Percentiles rank a stretch among this genome's conserved stretches.
Conservation (phyloP, 1,140 invertebrate species). For the Globodera rostochiensis region DNA sequence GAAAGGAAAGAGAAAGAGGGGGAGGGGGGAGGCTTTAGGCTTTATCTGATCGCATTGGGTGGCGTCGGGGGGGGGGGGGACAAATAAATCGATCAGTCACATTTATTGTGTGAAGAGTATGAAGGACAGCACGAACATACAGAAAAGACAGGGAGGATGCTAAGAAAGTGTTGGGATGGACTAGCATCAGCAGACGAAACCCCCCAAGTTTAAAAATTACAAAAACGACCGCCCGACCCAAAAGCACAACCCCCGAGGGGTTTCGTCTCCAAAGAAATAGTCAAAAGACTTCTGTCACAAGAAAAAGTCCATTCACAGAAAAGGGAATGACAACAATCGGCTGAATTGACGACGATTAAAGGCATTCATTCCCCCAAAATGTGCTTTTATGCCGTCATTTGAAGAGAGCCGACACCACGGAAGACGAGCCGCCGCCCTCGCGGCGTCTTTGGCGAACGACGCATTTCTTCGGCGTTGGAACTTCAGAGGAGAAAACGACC, state of each 20-base stretch:
- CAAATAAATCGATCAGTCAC: not conserved
- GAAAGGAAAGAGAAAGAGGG: not conserved
- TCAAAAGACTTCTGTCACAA: not conserved
- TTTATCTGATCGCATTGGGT: not conserved
- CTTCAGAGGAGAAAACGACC: not conserved
- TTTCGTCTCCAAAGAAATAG: not conserved
- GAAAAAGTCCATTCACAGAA: not conserved
- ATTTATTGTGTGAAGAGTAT: not conserved
- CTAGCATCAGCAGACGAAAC: constrained; percentile 1
- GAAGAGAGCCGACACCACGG: not conserved
- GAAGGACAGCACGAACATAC: not conserved
- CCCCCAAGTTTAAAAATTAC: not conserved
- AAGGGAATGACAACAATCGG: not conserved
- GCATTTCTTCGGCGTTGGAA: not conserved
- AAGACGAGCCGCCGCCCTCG: not conserved
- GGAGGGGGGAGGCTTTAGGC: no score
- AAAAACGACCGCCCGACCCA: not conserved
- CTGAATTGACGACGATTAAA: not conserved
- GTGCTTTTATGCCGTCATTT: not conserved
- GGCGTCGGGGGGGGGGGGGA: no score
- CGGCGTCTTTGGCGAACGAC: not conserved
- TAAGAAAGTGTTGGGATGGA: not conserved
- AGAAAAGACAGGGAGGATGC: not conserved
- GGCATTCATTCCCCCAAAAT: not conserved
- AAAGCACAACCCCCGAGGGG: not conserved